Conservation (phyloP, 2,797 vertebrate genomes). For the Tragelaphus eurycerus region DNA sequence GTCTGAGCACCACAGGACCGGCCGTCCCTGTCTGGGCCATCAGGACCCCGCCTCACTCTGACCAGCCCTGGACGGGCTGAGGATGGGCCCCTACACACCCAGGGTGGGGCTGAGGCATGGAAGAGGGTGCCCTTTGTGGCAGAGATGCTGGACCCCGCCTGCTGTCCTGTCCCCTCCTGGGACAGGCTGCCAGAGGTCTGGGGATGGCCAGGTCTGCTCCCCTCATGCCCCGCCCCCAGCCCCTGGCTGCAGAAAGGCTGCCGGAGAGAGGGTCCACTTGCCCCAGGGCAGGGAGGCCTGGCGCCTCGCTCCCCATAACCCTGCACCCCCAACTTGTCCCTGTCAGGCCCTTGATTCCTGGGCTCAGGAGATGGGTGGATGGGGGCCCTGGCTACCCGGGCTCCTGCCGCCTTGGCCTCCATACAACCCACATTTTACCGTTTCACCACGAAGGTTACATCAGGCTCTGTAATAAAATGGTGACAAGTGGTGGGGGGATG, state of each 20-base stretch:
- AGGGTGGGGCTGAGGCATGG: background rate
- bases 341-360: background rate
- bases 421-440: rapidly evolving
- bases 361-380: background rate
- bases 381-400: rapidly evolving
- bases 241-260: background rate
- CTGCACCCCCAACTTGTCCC: rapidly evolving
- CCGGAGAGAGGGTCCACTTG: background rate
- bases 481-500: rapidly evolving
- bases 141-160: background rate
- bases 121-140: rapidly evolving
- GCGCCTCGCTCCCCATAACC: rapidly evolving
- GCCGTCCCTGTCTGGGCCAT: rapidly evolving
- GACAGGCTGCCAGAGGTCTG: background rate
- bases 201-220: background rate
- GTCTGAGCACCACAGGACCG: background rate
- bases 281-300: background rate
- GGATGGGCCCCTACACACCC: background rate
- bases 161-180: background rate
- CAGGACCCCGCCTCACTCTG: background rate
- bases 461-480: background rate
- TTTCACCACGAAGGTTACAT: rapidly evolving
- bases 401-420: background rate
- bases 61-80: background rate
- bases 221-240: rapidly evolving